phyloP scores from a whole-genome alignment of 2,888 invertebrate genomes.

The Parnassius mnemosyne region DNA sequence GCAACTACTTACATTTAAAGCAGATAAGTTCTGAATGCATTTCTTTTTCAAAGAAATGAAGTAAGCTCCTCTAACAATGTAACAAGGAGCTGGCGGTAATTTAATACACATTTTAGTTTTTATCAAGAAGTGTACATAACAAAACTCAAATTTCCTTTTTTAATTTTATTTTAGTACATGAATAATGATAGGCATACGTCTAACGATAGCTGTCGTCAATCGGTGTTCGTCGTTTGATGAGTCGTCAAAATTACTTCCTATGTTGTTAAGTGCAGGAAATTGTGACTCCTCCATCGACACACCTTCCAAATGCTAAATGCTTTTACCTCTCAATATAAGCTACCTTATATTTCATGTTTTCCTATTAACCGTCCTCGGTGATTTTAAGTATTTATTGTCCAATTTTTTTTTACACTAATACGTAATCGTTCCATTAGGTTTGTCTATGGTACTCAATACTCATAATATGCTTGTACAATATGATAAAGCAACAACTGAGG shows the following conservation, averaged over 20 bases:
- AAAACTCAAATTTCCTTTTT: constrained; percentile 23
- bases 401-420: too few relatives aligned
- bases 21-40: constrained; percentile 48
- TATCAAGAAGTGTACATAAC: background rate
- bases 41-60: constrained; percentile 27
- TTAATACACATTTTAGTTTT: constrained; percentile 17
- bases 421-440: too few relatives aligned
- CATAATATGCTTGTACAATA: too few relatives aligned
- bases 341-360: constrained; percentile 16
- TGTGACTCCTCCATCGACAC: constrained; percentile 75
- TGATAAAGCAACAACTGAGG: too few relatives aligned
- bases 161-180: constrained; percentile 45
- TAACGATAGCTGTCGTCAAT: constrained; percentile 58
- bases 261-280: constrained; percentile 80
- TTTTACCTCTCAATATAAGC: constrained; percentile 36
- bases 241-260: constrained; percentile 79
- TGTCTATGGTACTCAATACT: too few relatives aligned
- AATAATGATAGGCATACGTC: constrained; percentile 59
- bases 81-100: constrained; percentile 17
- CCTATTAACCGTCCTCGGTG: constrained; percentile 4
- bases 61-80: constrained; percentile 9
- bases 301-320: constrained; percentile 65
- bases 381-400: background rate
- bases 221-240: constrained; percentile 75
- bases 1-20: constrained; percentile 53